Evolutionary conservation across 2,888 invertebrate genomes (phyloP).

Genomic region (Eupithecia vulgata): DNA sequence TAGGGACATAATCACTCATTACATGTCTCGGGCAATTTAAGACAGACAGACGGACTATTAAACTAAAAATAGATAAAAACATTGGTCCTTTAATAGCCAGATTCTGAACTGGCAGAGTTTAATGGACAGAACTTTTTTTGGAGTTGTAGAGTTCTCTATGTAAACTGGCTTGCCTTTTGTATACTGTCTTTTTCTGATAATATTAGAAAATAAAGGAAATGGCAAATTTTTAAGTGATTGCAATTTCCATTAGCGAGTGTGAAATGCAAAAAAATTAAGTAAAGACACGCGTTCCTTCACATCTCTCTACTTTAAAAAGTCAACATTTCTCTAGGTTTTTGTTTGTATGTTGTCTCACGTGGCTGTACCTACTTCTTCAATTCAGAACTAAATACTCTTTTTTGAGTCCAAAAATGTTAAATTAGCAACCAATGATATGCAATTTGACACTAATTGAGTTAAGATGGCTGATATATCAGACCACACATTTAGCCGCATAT

Average conservation of each 20-base stretch:
- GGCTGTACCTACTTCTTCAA: no score
- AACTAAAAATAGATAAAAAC: constrained; percentile 64
- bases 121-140: constrained; percentile 12
- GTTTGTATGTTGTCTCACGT: not conserved
- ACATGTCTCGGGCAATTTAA: constrained; percentile 72
- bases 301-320: not conserved
- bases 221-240: not conserved
- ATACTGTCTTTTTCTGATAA: not conserved
- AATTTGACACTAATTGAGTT: no score
- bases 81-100: constrained; percentile 56
- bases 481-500: no score
- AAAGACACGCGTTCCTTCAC: no score
- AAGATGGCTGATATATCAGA: no score
- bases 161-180: not conserved
- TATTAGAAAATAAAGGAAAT: not conserved
- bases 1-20: constrained; percentile 49
- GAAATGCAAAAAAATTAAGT: not conserved
- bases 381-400: no score
- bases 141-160: not conserved
- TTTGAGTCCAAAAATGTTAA: no score
- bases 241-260: not conserved
- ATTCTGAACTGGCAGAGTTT: not conserved
- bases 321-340: not conserved
- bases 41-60: constrained; percentile 54
- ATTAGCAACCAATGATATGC: no score